These are phyloP conservation scores for Ornithorhynchus anatinus DNA, from an alignment of 2,113 vertebrate species.

Conservation along the genomic window DNA sequence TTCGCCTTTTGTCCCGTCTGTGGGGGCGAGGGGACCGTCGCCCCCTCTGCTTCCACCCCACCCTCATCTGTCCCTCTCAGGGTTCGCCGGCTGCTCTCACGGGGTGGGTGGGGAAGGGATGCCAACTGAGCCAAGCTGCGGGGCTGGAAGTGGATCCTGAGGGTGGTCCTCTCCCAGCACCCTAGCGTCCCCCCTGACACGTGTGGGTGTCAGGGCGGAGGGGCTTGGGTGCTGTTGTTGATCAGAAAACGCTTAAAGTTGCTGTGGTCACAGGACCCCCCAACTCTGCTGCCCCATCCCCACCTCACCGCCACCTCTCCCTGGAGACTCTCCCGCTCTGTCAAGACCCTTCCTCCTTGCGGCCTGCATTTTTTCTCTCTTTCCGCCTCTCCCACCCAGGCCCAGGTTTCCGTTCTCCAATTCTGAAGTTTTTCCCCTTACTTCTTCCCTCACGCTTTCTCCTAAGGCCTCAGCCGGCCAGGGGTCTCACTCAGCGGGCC, in stretches of 20 bases:
- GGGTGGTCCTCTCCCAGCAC: neutral
- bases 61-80: no score
- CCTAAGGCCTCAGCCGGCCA: no score
- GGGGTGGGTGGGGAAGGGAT: neutral
- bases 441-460: neutral
- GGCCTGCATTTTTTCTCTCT: neutral
- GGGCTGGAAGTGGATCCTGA: neutral
- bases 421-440: neutral
- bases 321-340: neutral
- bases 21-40: conserved; percentile 7
- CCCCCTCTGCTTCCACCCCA: neutral
- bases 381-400: neutral
- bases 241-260: neutral
- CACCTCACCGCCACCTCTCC: no score
- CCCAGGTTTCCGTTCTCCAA: neutral
- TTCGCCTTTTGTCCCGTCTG: neutral
- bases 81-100: neutral
- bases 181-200: neutral
- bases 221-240: neutral
- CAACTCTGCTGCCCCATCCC: neutral
- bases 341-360: neutral
- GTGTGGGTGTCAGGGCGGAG: neutral
- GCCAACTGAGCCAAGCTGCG: neutral
- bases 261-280: neutral
- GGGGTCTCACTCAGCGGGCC: no score